These are phyloP conservation scores for Hydrophis major DNA, from an alignment of 2,797 vertebrate species.

Conservation along the genomic window DNA sequence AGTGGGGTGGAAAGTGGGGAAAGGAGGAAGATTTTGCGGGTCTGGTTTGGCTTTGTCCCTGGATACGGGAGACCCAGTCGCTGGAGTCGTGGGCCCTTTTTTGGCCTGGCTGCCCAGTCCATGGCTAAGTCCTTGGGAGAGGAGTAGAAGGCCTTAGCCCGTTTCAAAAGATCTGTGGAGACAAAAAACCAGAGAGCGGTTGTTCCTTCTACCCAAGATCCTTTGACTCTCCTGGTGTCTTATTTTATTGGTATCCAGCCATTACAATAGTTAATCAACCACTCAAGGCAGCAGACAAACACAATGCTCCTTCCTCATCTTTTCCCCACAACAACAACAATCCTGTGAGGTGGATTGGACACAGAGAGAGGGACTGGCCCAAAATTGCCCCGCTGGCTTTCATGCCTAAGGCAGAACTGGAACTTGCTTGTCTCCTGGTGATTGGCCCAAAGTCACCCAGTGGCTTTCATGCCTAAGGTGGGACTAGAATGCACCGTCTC, in stretches of 20 bases:
- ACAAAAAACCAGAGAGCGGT: not conserved
- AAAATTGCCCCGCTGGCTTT: not conserved
- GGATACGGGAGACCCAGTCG: not conserved
- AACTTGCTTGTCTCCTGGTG: not conserved
- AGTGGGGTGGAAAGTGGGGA: conserved; percentile 31
- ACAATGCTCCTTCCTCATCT: not conserved
- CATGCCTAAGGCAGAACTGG: not conserved
- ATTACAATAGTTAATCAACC: not conserved
- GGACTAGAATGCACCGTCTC: too few species aligned
- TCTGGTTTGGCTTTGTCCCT: not conserved
- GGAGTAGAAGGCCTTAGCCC: not conserved
- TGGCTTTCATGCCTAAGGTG: not conserved
- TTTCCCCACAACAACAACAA: not conserved
- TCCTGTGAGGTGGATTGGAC: not conserved
- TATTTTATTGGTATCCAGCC: not conserved
- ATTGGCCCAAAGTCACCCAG: not conserved
- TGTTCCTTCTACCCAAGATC: not conserved
- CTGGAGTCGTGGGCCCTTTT: not conserved
- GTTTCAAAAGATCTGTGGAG: not conserved
- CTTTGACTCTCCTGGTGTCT: not conserved
- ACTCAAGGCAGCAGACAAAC: not conserved
- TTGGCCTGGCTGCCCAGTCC: not conserved
- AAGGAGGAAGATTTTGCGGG: rapidly evolving
- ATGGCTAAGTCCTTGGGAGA: not conserved
- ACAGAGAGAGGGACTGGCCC: not conserved